These are phyloP conservation scores for Harpagifer antarcticus DNA, from an alignment of 2,797 vertebrate genomes.

Conservation along the genomic window DNA sequence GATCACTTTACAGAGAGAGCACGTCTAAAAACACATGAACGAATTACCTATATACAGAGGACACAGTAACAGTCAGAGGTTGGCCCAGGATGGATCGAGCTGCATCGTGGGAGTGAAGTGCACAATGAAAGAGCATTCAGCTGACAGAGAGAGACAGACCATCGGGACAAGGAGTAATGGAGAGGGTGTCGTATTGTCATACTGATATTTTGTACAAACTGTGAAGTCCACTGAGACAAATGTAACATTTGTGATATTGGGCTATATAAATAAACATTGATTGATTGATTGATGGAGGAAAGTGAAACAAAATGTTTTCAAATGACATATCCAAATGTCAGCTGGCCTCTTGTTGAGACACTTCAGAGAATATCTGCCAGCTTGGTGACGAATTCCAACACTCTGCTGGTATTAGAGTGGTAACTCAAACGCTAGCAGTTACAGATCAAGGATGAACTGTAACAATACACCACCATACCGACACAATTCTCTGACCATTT, in stretches of 20 bases:
- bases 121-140: constrained; percentile 66
- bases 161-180: constrained; percentile 57
- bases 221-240: no score
- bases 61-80: constrained; percentile 82
- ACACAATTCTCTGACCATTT: constrained; percentile 31
- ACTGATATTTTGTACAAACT: no score
- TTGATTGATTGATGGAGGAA: no score
- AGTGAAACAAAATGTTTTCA: constrained; percentile 39
- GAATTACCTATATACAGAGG: constrained; percentile 84
- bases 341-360: constrained; percentile 46
- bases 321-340: constrained; percentile 62
- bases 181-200: no score
- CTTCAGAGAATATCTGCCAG: constrained; percentile 44
- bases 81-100: constrained; percentile 69
- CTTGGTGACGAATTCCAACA: constrained; percentile 46
- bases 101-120: constrained; percentile 63
- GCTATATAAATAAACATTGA: no score
- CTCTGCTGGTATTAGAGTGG: constrained; percentile 59
- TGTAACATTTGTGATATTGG: no score
- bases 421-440: constrained; percentile 46
- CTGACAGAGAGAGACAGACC: constrained; percentile 70
- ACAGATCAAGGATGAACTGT: constrained; percentile 23
- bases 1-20: constrained; percentile 81
- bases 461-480: constrained; percentile 13
- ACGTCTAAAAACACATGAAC: constrained; percentile 84